Evolutionary conservation across 2,113 vertebrate species (phyloP).

Genomic region (Xerus inauris): DNA sequence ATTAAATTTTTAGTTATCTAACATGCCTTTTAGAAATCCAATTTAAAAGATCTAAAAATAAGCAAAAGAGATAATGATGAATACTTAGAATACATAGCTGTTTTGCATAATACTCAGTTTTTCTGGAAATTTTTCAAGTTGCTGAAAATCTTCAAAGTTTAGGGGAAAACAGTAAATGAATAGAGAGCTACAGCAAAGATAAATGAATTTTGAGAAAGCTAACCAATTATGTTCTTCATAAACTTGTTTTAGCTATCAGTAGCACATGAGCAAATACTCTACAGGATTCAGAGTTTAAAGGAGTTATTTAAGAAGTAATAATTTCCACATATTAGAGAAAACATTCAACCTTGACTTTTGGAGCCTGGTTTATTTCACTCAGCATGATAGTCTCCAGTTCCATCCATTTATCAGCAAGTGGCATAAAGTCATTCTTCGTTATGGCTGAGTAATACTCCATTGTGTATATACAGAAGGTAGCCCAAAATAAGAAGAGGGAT

Average conservation of each 20-base stretch:
- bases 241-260: not conserved
- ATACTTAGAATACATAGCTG: not conserved
- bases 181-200: not conserved
- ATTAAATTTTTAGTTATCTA: not conserved
- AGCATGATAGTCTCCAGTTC: not conserved
- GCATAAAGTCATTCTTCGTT: too few species aligned
- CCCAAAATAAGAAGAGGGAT: too few species aligned
- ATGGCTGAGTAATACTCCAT: too few species aligned
- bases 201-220: conserved; percentile 5
- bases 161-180: not conserved
- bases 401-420: not conserved
- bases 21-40: not conserved
- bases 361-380: too few species aligned
- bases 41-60: not conserved
- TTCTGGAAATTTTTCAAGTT: not conserved
- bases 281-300: not conserved
- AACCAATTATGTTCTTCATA: not conserved
- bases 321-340: not conserved
- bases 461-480: too few species aligned
- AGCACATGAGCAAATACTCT: not conserved
- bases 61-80: not conserved
- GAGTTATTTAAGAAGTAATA: not conserved
- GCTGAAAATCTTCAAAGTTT: not conserved
- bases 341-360: too few species aligned
- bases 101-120: not conserved